Evolutionary conservation across 2,113 vertebrate species (phyloP).

Genomic region (Eleginops maclovinus): DNA sequence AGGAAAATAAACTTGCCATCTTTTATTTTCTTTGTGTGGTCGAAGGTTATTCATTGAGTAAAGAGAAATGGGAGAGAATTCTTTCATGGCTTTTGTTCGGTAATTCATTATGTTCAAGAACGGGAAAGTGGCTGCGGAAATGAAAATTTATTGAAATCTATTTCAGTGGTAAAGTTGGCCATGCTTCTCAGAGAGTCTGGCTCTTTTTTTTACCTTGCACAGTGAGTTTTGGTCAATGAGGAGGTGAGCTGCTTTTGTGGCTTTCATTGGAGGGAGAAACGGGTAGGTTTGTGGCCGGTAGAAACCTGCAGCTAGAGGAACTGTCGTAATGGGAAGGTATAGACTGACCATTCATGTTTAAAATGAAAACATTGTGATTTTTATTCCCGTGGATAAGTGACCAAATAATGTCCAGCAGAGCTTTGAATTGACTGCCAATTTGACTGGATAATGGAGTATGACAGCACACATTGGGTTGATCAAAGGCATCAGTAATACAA

Average conservation of each 20-base stretch:
- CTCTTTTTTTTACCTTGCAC: constrained; percentile 50
- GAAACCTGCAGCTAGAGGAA: constrained; percentile 59
- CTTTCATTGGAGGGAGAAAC: constrained; percentile 56
- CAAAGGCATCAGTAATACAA: constrained; percentile 10
- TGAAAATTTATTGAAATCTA: constrained; percentile 82
- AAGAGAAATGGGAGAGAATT: constrained; percentile 69
- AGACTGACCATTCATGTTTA: constrained; percentile 47
- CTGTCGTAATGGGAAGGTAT: constrained; percentile 52
- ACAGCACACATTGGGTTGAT: constrained; percentile 2
- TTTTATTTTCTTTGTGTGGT: constrained; percentile 82
- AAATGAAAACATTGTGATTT: constrained; percentile 46
- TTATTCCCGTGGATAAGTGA: constrained; percentile 16
- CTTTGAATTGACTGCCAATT: constrained; percentile 2
- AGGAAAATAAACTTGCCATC: constrained; percentile 80
- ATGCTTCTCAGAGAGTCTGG: constrained; percentile 70
- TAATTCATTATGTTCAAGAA: constrained; percentile 80
- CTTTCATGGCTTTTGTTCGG: constrained; percentile 78
- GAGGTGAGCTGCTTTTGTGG: constrained; percentile 72
- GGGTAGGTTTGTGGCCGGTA: constrained; percentile 69
- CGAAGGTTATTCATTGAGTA: constrained; percentile 76
- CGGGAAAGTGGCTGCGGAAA: constrained; percentile 80
- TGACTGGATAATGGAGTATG: neutral
- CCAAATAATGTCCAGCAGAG: constrained; percentile 17
- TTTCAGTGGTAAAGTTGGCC: constrained; percentile 79
- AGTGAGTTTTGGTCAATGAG: constrained; percentile 70